Percentiles rank a stretch among this genome's conserved stretches.
phyloP scores from a whole-genome alignment of 2,113 vertebrate genomes.

The Syrrhaptes paradoxus region DNA sequence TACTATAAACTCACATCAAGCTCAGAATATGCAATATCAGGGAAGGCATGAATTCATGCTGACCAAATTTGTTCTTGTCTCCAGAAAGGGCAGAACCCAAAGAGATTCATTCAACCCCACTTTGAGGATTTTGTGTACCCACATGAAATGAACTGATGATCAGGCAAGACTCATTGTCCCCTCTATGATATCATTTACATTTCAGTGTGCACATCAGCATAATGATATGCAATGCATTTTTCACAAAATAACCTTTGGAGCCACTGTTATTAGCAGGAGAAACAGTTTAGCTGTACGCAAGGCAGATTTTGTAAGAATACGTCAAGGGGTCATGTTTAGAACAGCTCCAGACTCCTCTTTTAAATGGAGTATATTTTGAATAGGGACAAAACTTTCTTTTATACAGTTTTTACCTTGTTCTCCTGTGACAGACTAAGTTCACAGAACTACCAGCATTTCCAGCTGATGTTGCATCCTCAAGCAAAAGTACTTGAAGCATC shows the following conservation, averaged over 20 bases:
- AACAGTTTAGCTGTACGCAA: neutral
- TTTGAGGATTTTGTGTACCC: neutral
- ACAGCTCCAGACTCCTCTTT: neutral
- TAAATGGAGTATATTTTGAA: neutral
- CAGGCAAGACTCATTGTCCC: neutral
- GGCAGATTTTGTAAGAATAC: neutral
- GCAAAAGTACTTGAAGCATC: neutral
- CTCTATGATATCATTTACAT: neutral
- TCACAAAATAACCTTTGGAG: neutral
- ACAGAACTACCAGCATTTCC: neutral
- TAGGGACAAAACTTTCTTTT: neutral
- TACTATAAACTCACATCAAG: neutral
- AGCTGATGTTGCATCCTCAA: neutral
- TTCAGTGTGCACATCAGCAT: neutral
- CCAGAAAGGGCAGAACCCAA: neutral
- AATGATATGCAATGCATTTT: neutral
- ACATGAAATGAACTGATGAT: conserved; percentile 1
- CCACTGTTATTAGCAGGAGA: neutral
- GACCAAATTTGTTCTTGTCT: neutral
- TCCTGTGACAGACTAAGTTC: neutral
- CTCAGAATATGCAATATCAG: neutral
- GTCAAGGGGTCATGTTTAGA: neutral
- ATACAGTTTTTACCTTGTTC: neutral
- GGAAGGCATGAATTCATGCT: neutral
- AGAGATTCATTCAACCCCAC: neutral